Conservation (phyloP, 2,888 invertebrate species). For the Drosophila infuscata region DNA sequence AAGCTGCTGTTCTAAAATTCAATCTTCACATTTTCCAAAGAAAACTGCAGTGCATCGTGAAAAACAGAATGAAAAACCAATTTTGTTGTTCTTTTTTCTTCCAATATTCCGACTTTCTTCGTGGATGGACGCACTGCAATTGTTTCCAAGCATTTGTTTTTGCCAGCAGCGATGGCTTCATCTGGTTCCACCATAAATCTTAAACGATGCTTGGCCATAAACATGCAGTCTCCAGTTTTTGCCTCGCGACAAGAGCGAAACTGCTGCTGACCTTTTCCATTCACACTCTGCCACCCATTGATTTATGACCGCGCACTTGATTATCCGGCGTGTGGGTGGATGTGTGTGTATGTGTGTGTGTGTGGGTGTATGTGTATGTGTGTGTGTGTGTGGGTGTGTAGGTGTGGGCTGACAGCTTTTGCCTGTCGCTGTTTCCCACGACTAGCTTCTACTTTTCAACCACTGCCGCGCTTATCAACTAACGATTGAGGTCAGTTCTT, state of each 20-base stretch:
- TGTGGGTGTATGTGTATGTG: slow-evolving; percentile 15
- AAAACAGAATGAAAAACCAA: neutral
- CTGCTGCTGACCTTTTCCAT: slow-evolving; percentile 46
- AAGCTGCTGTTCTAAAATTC: slow-evolving; percentile 11
- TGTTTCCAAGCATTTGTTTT: slow-evolving; percentile 25
- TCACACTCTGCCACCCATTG: slow-evolving; percentile 49
- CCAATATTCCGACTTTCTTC: neutral
- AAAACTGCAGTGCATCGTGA: neutral
- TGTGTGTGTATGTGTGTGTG: slow-evolving; percentile 27
- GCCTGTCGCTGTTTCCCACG: slow-evolving; percentile 31
- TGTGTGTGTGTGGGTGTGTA: slow-evolving; percentile 21
- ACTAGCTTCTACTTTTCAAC: slow-evolving; percentile 38
- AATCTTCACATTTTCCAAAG: slow-evolving; percentile 19
- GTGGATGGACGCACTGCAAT: slow-evolving; percentile 10
- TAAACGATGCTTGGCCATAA: slow-evolving; percentile 57
- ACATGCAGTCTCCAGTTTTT: slow-evolving; percentile 43
- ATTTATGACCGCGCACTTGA: slow-evolving; percentile 69
- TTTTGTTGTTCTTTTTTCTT: slow-evolving; percentile 10
- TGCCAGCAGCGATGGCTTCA: slow-evolving; percentile 55
- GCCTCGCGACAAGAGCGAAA: slow-evolving; percentile 25
- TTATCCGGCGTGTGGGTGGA: slow-evolving; percentile 35
- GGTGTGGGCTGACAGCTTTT: slow-evolving; percentile 47
- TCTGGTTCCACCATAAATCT: slow-evolving; percentile 68
- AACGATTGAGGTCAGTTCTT: slow-evolving; percentile 74
- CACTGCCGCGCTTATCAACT: slow-evolving; percentile 62